Conservation (phyloP, 2,888 invertebrate genomes). For the Andrena hattorfiana region DNA sequence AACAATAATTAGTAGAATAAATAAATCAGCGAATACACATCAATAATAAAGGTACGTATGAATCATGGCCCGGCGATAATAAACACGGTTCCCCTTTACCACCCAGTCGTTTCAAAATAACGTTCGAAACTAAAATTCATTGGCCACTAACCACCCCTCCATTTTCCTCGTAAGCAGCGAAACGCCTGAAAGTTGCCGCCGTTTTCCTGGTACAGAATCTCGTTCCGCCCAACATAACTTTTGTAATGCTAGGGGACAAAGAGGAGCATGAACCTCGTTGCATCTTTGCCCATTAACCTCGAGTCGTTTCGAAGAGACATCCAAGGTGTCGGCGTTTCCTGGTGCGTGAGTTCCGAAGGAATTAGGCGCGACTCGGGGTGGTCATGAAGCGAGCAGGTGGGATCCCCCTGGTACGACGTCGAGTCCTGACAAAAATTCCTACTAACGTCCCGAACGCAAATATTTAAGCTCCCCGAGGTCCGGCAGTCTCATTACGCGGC, state of each 20-base stretch:
- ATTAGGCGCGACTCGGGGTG: neutral
- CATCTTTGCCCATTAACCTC: neutral
- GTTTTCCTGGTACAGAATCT: neutral
- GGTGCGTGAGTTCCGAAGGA: slow-evolving; percentile 17
- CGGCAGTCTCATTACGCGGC: slow-evolving; percentile 46
- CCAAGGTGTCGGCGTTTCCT: neutral
- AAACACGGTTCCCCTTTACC: neutral
- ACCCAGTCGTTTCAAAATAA: neutral
- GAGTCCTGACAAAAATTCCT: slow-evolving; percentile 49
- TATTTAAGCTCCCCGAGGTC: slow-evolving; percentile 46
- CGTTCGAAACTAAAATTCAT: neutral
- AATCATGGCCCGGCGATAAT: neutral
- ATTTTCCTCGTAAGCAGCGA: slow-evolving; percentile 25
- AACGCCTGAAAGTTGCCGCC: slow-evolving; percentile 9
- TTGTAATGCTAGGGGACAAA: no score
- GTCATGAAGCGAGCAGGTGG: neutral
- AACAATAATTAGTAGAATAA: slow-evolving; percentile 1
- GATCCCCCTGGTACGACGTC: slow-evolving; percentile 39
- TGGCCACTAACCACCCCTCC: neutral
- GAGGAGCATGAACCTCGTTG: no score
- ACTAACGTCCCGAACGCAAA: slow-evolving; percentile 43
- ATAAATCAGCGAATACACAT: slow-evolving; percentile 1
- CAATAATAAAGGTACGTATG: neutral
- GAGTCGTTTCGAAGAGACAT: neutral
- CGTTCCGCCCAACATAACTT: neutral